phyloP scores from a whole-genome alignment of 2,888 invertebrate species.

The Noctua janthina region DNA sequence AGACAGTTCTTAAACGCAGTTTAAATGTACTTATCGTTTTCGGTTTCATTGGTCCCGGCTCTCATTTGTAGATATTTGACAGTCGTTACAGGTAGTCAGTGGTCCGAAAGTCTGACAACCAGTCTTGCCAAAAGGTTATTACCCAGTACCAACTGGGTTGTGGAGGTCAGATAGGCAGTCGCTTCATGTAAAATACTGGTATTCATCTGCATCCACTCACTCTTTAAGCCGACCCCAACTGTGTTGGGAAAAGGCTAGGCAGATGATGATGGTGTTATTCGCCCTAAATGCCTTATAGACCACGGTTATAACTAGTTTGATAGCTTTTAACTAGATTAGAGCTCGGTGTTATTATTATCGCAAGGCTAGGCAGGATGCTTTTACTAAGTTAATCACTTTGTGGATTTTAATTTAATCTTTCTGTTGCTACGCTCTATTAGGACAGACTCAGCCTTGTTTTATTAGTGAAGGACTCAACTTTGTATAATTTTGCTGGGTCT shows the following conservation, averaged over 20 bases:
- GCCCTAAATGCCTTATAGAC: not conserved
- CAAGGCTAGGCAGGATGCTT: not conserved
- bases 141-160: not conserved
- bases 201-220: not conserved
- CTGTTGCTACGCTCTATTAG: not conserved
- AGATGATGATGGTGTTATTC: not conserved
- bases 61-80: not conserved
- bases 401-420: constrained; percentile 15
- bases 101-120: not conserved
- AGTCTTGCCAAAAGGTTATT: not conserved
- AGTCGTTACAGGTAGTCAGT: not conserved
- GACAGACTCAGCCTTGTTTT: not conserved
- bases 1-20: not conserved
- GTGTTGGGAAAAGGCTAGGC: not conserved
- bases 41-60: not conserved
- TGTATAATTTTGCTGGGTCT: not conserved
- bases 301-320: not conserved
- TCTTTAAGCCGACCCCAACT: not conserved
- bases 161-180: not conserved
- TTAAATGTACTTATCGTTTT: not conserved
- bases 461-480: not conserved
- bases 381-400: constrained; percentile 21
- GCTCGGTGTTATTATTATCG: not conserved
- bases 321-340: not conserved
- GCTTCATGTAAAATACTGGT: not conserved